Conservation (phyloP, 2,113 vertebrate genomes). For the Labeo catla region DNA sequence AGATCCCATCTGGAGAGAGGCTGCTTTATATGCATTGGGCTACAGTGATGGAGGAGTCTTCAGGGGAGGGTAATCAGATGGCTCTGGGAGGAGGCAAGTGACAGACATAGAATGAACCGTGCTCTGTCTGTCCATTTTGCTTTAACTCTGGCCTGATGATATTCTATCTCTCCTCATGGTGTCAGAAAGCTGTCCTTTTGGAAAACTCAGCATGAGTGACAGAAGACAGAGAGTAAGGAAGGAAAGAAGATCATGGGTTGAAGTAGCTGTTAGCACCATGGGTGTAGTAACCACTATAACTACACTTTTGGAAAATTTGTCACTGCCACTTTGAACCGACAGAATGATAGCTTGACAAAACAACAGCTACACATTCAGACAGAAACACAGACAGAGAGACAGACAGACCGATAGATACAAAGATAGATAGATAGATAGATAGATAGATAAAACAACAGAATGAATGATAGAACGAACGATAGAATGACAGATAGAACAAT, state of each 20-base stretch:
- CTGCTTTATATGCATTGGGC: conserved; percentile 64
- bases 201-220: neutral
- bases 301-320: neutral
- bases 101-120: neutral
- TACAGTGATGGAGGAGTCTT: conserved; percentile 44
- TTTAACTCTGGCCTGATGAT: conserved; percentile 19
- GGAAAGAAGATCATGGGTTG: neutral
- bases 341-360: neutral
- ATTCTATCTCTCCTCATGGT: neutral
- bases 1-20: conserved; percentile 61
- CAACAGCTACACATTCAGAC: neutral
- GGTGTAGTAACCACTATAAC: neutral
- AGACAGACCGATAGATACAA: neutral
- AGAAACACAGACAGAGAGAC: neutral
- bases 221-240: neutral
- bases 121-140: conserved; percentile 13
- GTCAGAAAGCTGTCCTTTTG: conserved; percentile 15
- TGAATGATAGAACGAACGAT: too few species aligned
- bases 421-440: neutral
- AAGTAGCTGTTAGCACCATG: neutral
- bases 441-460: neutral
- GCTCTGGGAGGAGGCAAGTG: conserved; percentile 5
- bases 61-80: conserved; percentile 3
- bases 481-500: neutral
- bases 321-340: neutral